These are phyloP conservation scores for Schizopygopsis malacanthus DNA, from an alignment of 2,797 vertebrate species.

Conservation along the genomic window DNA sequence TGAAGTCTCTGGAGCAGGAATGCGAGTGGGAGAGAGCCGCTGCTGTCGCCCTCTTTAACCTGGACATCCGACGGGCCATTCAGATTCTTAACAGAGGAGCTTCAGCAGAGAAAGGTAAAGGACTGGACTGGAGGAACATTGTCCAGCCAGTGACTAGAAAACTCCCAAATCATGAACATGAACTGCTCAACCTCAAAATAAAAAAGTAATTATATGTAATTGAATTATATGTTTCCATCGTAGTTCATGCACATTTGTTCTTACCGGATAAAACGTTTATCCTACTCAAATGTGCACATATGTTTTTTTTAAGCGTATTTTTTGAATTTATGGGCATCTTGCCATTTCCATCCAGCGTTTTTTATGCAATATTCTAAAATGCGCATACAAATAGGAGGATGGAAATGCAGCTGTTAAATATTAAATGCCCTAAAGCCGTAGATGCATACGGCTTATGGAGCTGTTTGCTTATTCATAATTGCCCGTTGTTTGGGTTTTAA, in stretches of 20 bases:
- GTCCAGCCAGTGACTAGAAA: not conserved
- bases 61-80: conserved; percentile 95
- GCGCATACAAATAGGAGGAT: no score
- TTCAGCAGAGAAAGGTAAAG: conserved; percentile 87
- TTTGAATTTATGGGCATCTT: no score
- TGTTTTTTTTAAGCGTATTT: no score
- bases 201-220: no score
- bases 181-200: no score
- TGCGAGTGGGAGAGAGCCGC: conserved; percentile 95
- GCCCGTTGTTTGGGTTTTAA: conserved; percentile 10
- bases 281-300: no score
- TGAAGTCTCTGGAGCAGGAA: conserved; percentile 91
- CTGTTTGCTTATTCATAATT: conserved; percentile 3
- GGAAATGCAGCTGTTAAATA: not conserved
- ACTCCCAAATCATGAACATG: no score
- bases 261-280: no score
- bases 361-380: no score
- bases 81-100: conserved; percentile 97
- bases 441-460: not conserved
- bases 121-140: not conserved
- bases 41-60: conserved; percentile 95
- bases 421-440: not conserved
- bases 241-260: no score
- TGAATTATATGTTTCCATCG: no score
- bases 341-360: no score